phyloP scores from a whole-genome alignment of 2,797 vertebrate species.

The Notamacropus eugenii region DNA sequence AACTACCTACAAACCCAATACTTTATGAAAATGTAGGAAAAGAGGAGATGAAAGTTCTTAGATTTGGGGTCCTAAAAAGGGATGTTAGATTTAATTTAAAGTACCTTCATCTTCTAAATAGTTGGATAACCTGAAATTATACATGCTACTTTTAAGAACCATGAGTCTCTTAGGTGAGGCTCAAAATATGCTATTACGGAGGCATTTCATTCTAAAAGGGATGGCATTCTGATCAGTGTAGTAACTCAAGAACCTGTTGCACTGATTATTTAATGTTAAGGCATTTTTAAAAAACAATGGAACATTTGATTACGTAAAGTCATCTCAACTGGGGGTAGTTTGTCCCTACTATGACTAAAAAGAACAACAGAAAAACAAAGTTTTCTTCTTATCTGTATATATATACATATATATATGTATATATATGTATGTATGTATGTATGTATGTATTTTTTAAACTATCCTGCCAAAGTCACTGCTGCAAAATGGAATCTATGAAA shows the following conservation, averaged over 20 bases:
- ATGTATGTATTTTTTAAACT: background rate
- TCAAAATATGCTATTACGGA: background rate
- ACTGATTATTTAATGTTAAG: conserved; percentile 6
- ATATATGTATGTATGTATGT: background rate
- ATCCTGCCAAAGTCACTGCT: conserved; percentile 17
- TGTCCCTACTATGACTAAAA: conserved; percentile 37
- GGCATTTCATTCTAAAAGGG: background rate
- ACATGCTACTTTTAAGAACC: conserved; percentile 14
- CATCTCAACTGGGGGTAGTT: conserved; percentile 12
- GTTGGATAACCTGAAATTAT: conserved; percentile 43
- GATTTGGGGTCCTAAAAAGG: conserved; percentile 17
- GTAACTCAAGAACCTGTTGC: conserved; percentile 20
- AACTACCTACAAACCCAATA: background rate
- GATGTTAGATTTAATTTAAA: conserved; percentile 28
- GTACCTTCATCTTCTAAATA: conserved; percentile 9
- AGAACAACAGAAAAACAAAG: conserved; percentile 24
- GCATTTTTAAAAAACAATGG: background rate
- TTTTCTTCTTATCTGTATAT: background rate
- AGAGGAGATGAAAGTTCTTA: conserved; percentile 25
- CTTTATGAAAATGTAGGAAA: conserved; percentile 33
- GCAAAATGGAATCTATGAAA: conserved; percentile 61
- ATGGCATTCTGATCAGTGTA: conserved; percentile 16
- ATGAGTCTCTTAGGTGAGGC: background rate
- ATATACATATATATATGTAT: too few species aligned
- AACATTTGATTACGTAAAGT: background rate